Evolutionary conservation across 1,140 invertebrate species (phyloP), one percentile per base, ranked within the genome.

Genomic region (Nasonia giraulti): DNA sequence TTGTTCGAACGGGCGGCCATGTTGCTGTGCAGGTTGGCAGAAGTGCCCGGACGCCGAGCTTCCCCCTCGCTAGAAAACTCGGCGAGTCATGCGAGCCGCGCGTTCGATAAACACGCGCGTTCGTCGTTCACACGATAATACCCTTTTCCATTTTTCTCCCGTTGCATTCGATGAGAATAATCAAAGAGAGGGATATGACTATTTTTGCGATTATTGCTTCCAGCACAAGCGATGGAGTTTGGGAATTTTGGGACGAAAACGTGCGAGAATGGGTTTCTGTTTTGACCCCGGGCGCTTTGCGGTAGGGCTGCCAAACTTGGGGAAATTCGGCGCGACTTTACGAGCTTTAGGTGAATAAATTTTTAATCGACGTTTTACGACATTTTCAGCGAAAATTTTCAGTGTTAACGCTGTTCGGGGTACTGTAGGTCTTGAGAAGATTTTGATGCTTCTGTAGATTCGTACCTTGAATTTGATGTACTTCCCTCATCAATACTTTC

Each of bases 51-150:
- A 78, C 37, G 66, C 7, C 55, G 68, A 80, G 77, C 71, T 66
- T 75, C 83, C 76, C 71, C 5, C 7, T n/a, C 12, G 11, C 82
- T 12, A 76, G 73, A 68, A 14, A 55, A 85, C 84, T 85, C 23
- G 27, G 55, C 44, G 31, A 82, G 80, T 85, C 84, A 85, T 37
- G 33, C 80, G 84, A 85, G 84, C 31, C 27, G 37, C 73, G 73
- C 74, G 84, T 73, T 85, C 84, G 80, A 85, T 85, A 85, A 81
- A 74, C 44, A 81, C 71, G 83, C 77, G 68, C 27, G 40, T 31
- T 68, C 37, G 27, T 71, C 27, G 68, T 6, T n/a, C 68, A 62
- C 17, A 2, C 55, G 55, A 62, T 62, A 55, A 55, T 69, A 23
- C 5, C 23, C 20, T 69, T 27, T 69, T 71, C 68, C 37, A 11